These are phyloP conservation scores for Cranoglanis bouderius DNA, from an alignment of 2,113 vertebrate genomes.

Conservation along the genomic window DNA sequence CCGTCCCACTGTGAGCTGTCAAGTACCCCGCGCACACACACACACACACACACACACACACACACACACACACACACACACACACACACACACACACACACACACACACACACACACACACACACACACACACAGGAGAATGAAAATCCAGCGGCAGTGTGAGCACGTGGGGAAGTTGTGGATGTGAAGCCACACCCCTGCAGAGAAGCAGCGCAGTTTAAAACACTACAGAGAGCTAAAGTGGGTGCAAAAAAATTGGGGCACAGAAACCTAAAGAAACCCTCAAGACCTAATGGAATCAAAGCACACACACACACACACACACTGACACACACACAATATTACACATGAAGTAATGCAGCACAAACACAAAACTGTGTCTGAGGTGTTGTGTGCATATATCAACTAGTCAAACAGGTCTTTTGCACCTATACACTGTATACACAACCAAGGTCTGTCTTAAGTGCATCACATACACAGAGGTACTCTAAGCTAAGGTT, in stretches of 20 bases:
- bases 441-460: neutral
- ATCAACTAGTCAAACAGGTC: neutral
- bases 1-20: slow-evolving; percentile 46
- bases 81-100: slow-evolving; percentile 41
- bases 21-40: neutral
- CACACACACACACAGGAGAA: slow-evolving; percentile 48
- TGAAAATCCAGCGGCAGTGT: slow-evolving; percentile 64
- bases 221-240: neutral
- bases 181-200: slow-evolving; percentile 60
- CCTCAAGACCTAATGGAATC: too few relatives aligned
- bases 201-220: slow-evolving; percentile 31
- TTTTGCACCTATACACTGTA: neutral
- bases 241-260: neutral
- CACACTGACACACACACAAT: too few relatives aligned
- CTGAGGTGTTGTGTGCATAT: neutral
- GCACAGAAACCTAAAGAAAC: neutral
- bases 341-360: neutral
- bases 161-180: slow-evolving; percentile 74
- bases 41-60: slow-evolving; percentile 22
- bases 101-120: slow-evolving; percentile 44
- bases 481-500: too few relatives aligned
- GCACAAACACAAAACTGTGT: neutral
- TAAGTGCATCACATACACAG: neutral
- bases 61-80: slow-evolving; percentile 1
- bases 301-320: too few relatives aligned